Conservation (phyloP, 2,888 invertebrate species). For the Branchinecta sandiegonensis region DNA sequence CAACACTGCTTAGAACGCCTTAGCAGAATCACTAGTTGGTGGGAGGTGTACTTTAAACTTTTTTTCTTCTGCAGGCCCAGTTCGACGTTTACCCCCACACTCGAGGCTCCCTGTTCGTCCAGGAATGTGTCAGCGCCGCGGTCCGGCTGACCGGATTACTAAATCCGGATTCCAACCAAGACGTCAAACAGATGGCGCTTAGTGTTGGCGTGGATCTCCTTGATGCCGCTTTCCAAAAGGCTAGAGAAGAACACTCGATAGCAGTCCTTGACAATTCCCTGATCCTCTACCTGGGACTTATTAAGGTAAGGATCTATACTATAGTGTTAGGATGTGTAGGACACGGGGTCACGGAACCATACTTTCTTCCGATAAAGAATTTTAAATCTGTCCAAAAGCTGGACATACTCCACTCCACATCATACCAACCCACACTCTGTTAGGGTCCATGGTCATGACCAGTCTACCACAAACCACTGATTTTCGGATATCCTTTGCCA, state of each 20-base stretch:
- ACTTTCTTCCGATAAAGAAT: too few species aligned
- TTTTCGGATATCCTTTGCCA: too few species aligned
- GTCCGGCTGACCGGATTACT: not conserved
- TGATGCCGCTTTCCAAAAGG: not conserved
- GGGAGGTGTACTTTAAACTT: too few species aligned
- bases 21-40: too few species aligned
- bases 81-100: not conserved
- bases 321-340: too few species aligned
- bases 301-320: not conserved
- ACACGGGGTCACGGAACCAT: too few species aligned
- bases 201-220: not conserved
- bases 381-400: too few species aligned
- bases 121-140: not conserved
- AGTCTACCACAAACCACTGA: too few species aligned
- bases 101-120: not conserved
- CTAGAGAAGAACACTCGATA: slow-evolving; percentile 11
- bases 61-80: not conserved
- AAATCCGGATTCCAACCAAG: slow-evolving; percentile 4
- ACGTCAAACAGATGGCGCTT: not conserved
- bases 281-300: not conserved
- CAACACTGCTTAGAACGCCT: too few species aligned
- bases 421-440: too few species aligned
- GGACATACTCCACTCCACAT: too few species aligned
- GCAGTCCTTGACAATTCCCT: not conserved
- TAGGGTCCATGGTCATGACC: too few species aligned